Percentiles rank a stretch among this genome's conserved stretches.
These are phyloP conservation scores for Lepilemur septentrionalis DNA, from an alignment of 2,797 vertebrate genomes.

Conservation along the genomic window DNA sequence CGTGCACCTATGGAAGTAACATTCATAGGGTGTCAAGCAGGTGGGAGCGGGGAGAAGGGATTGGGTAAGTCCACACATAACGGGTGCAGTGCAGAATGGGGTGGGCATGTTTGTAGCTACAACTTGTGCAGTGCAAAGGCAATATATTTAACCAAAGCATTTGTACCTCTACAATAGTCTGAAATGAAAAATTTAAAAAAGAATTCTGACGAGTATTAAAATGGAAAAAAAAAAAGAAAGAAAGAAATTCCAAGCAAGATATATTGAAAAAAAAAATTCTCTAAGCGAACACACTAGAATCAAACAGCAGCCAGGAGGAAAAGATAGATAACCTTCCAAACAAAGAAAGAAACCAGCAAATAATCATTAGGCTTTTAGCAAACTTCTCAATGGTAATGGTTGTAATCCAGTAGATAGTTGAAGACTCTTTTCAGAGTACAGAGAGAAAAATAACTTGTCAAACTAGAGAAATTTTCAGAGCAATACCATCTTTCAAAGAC, in stretches of 20 bases:
- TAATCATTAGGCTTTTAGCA: not conserved
- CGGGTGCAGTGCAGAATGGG: too few relatives aligned
- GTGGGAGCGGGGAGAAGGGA: too few relatives aligned
- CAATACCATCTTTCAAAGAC: not conserved
- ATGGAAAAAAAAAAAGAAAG: too few relatives aligned
- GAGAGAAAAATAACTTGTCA: not conserved
- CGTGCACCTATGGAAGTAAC: too few relatives aligned
- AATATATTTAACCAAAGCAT: too few relatives aligned
- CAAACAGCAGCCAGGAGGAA: not conserved
- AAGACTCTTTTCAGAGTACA: not conserved
- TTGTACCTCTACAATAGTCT: too few relatives aligned
- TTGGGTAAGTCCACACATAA: too few relatives aligned
- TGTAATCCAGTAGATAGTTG: not conserved
- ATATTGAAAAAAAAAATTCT: not conserved
- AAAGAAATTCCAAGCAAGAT: not conserved
- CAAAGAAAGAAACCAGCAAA: not conserved
- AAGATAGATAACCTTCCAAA: not conserved
- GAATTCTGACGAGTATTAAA: too few relatives aligned
- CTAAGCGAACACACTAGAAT: not conserved
- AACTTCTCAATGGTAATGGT: not conserved
- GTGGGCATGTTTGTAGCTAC: too few relatives aligned
- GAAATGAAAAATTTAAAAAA: too few relatives aligned
- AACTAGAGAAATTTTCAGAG: slow-evolving; percentile 1
- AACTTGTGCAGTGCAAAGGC: too few relatives aligned
- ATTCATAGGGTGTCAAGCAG: too few relatives aligned